Evolutionary conservation across 2,888 invertebrate genomes (phyloP), one percentile per base, ranked within the genome.

Genomic region (Spisula subtruncata): DNA sequence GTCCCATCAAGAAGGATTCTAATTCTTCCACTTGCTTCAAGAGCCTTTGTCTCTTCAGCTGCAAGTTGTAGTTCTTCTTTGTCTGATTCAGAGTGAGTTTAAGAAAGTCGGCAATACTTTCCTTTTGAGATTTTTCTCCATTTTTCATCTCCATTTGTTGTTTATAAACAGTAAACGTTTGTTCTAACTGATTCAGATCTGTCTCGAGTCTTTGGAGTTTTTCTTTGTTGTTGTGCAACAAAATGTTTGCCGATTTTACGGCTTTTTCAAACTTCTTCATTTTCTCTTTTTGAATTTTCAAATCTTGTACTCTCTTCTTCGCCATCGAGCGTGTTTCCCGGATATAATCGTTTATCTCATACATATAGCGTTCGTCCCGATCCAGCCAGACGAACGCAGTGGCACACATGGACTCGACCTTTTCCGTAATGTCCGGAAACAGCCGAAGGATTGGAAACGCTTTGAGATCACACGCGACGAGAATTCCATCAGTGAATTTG

Each of bases 51-150:
- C 96, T 92, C 88, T 96, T 96, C 85, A 95, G 90, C 91, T 96
- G 96, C 29, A 96, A 92, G 35, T 91, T 95, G 90, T 95, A 96
- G 90, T 96, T 96, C 83, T 94, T 94, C 88, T 95, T 96, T 0
- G 96, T 96, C 87, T 96, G 96, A 6, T 96, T 93, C 54, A 96
- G 93, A 79, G 96, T 96, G 60, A 96, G 92, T 83, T 96, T 95
- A 20, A 96, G 92, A 91, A 96, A 96, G 84, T 96, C 96, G 29
- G 95, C 95, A 95, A 96, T 96, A 87, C 94, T 96, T 85, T 96
- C 96, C 87, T 96, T 96, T 86, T 96, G 95, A 81, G 94, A 93
- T 85, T 95, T 95, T 90, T 96, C 96, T 29, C 93, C 94, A 79
- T 92, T 80, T 82, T 95, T 95, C 56, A 89, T 90, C 51, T 94